phyloP scores from a whole-genome alignment of 2,113 vertebrate species.

The Poecile atricapillus region DNA sequence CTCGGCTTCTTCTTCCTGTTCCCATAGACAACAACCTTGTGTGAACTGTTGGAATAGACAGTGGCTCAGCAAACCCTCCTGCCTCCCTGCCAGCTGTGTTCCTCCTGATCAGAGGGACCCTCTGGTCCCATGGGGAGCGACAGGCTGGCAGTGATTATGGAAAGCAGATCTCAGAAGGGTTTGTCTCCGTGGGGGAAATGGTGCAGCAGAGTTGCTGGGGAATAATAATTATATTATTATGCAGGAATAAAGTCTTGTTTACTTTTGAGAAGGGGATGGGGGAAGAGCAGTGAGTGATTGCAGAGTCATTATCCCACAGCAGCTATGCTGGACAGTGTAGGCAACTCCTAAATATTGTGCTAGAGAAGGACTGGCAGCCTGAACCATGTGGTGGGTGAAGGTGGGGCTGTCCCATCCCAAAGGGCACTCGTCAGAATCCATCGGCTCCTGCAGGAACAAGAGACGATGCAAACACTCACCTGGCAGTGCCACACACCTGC shows the following conservation, averaged over 20 bases:
- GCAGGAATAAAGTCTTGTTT: conserved; percentile 10
- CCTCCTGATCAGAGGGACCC: not conserved
- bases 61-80: not conserved
- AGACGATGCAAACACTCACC: not conserved
- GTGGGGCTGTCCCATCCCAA: not conserved
- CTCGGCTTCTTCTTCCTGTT: not conserved
- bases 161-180: not conserved
- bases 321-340: not conserved
- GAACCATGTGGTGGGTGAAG: rapidly evolving
- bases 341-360: not conserved
- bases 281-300: not conserved
- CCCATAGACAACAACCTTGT: not conserved
- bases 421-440: not conserved
- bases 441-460: not conserved
- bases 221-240: not conserved
- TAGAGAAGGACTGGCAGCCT: not conserved
- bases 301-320: not conserved
- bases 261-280: not conserved
- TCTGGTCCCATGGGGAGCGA: rapidly evolving
- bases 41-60: not conserved
- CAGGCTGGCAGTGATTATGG: not conserved
- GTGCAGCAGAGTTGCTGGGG: not conserved
- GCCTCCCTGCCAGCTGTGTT: not conserved
- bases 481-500: not conserved
- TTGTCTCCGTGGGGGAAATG: not conserved